phyloP scores from a whole-genome alignment of 2,888 invertebrate species.

The Cryptocheilus praepositus region DNA sequence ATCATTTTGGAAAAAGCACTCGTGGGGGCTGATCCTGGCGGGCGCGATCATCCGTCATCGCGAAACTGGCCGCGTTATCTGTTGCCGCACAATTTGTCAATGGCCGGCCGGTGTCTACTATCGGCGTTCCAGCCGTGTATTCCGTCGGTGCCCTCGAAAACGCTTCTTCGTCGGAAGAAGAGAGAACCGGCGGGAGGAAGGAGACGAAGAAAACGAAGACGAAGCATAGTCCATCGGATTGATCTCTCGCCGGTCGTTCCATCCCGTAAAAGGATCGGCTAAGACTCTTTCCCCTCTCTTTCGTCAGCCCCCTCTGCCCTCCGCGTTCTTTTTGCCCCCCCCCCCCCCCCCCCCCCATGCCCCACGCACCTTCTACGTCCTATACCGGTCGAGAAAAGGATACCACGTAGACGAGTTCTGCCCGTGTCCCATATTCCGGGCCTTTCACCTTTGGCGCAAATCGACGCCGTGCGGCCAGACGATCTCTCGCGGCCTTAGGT shows the following conservation, averaged over 20 bases:
- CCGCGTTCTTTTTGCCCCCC: conserved; percentile 9
- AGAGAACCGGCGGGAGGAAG: conserved; percentile 18
- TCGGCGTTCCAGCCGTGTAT: no score
- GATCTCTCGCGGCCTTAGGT: conserved; percentile 28
- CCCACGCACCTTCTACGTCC: conserved; percentile 6
- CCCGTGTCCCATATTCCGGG: conserved; percentile 70
- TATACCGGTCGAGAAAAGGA: conserved; percentile 39
- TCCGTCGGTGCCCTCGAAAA: not conserved
- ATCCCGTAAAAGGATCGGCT: conserved; percentile 67
- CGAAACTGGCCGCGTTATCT: not conserved
- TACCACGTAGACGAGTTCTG: conserved; percentile 68
- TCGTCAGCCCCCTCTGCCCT: no score
- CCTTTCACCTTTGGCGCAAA: conserved; percentile 69
- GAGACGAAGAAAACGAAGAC: conserved; percentile 12
- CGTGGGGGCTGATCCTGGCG: no score
- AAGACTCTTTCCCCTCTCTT: conserved; percentile 44
- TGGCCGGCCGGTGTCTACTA: not conserved
- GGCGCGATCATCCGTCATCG: no score
- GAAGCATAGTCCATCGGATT: conserved; percentile 37
- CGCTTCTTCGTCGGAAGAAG: not conserved
- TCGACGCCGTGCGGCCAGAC: conserved; percentile 27
- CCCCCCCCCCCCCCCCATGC: not conserved
- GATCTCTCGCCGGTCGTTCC: conserved; percentile 50
- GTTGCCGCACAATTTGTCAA: not conserved
- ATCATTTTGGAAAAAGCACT: no score